Base-by-base conservation (phyloP, 2,797 vertebrate species). In the Crax fasciolata region DNA sequence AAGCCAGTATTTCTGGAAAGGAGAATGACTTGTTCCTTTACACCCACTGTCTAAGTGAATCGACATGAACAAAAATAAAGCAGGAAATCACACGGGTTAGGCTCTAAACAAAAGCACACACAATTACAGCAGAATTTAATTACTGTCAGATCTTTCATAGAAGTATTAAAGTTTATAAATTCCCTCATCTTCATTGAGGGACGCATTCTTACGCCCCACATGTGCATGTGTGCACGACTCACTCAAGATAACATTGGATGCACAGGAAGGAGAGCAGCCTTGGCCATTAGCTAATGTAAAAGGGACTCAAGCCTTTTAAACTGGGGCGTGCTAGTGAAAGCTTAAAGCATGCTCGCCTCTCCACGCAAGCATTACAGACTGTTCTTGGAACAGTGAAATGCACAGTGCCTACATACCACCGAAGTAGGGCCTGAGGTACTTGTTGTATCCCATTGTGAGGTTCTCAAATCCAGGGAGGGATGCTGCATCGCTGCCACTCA, bases 391-490 rank as follows among this genome's bases (percentile, higher is more conserved):
- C 0, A 1, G 25, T n/a, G 15, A 39, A 52, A 7, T 4, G 12
- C 21, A 5, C 2, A 5, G 32, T 61, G 57, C 73, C 52, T 76
- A 96, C 97, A 1, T 98, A 99, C 99, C 98, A 14, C 99, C 99
- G 66, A 99, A 99, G 96, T 98, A 98, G 67, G 99, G 99, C 85
- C 99, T 97, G 67, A 99, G 98, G 90, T 99, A 99, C 87, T 98
- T 99, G 96, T 99, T 99, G 93, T 99, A 99, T 82, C 98, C 98
- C 73, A 97, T 96, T 89, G 99, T 99, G 94, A 99, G 98, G 96
- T 98, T 99, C 94, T 99, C 98, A 89, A 99, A 99, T 48, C 98
- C 99, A 21, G 99, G 97, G 49, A 98, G 93, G 49, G 97, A 97
- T 17, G 96, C 24, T 27, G 92, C 68, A 30, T 89, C 87, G 0